Base-by-base conservation (phyloP, 2,888 invertebrate genomes). In the Oscheius sp. region DNA sequence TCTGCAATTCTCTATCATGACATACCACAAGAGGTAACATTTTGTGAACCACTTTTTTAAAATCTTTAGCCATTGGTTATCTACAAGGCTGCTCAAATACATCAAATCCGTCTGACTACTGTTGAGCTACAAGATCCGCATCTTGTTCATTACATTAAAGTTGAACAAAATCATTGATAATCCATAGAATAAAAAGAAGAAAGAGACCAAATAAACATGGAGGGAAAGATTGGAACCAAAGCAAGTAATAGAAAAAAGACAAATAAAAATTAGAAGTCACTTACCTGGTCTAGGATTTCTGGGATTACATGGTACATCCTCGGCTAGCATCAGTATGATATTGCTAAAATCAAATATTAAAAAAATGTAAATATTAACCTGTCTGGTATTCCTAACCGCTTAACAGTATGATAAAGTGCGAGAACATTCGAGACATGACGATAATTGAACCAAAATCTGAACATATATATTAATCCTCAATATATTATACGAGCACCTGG, bases 381-480 rank as follows among this genome's bases (percentile, higher is more conserved):
- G 87, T 98, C 97, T 0, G 97, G 97, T 80, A 98, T 97, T n/a
- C 98, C 98, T 2, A 99, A 89, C 17, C 97, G 90, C 88, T 98
- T 99, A 0, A 99, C 95, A 86, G 95, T 95, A 12, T 96, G 91
- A 87, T 99, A 99, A 73, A 98, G 94, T 0, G 97, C 98, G 20
- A 99, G 88, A 0, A 97, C 97, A 87, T 99, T 99, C 2, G 98
- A 96, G 32, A 97, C 95, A 91, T 99, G 98, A 5, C 98, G 91
- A 87, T 99, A 99, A 87, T 99, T 99, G 86, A 98, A 98, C 98
- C 98, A 99, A 88, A 98, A 99, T 67, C 97, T 89, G 0, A 96
- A 97, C 0, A 97, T n/a, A n/a, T n/a, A n/a, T n/a, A n/a, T n/a
- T n/a, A n/a, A n/a, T n/a, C n/a, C n/a, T n/a, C n/a, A 45, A 17